Conservation (phyloP, 2,888 invertebrate species). For the Leptura quadrifasciata region DNA sequence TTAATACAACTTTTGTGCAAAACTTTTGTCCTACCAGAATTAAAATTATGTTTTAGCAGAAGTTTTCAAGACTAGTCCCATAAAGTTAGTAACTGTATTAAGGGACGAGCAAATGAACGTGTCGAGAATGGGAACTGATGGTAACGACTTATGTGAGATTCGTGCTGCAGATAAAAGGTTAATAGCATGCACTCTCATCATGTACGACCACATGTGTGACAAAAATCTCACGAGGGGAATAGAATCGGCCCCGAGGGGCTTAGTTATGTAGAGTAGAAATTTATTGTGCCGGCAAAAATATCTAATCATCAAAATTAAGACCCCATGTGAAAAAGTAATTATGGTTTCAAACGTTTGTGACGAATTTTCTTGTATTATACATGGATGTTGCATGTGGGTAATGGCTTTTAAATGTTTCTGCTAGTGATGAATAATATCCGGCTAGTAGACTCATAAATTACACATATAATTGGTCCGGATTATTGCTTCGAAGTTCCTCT, state of each 20-base stretch:
- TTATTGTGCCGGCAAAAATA: slow-evolving; percentile 24
- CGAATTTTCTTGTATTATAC: slow-evolving; percentile 44
- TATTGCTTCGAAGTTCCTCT: slow-evolving; percentile 35
- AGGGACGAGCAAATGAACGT: slow-evolving; percentile 63
- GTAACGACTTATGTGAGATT: slow-evolving; percentile 64
- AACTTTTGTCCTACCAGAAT: neutral
- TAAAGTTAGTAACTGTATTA: slow-evolving; percentile 29
- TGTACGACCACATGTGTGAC: slow-evolving; percentile 61
- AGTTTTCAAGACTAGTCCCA: neutral
- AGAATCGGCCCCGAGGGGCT: slow-evolving; percentile 46
- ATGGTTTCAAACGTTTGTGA: slow-evolving; percentile 36
- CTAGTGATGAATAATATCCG: slow-evolving; percentile 60
- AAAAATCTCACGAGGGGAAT: slow-evolving; percentile 57
- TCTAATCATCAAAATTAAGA: slow-evolving; percentile 31
- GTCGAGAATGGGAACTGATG: slow-evolving; percentile 66
- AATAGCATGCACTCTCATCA: slow-evolving; percentile 62
- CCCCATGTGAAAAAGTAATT: slow-evolving; percentile 44
- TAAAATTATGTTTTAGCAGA: neutral
- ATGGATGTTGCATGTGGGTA: slow-evolving; percentile 59
- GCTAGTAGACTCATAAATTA: slow-evolving; percentile 56
- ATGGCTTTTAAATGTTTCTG: slow-evolving; percentile 58
- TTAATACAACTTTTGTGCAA: no score
- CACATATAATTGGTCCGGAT: slow-evolving; percentile 51
- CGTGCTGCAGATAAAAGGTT: slow-evolving; percentile 65
- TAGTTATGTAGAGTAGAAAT: slow-evolving; percentile 30